A percentile compares a stretch with the other conserved stretches of the same genome.
These are phyloP conservation scores for Lasioglossum baleicum DNA, from an alignment of 1,140 invertebrate species.

Conservation along the genomic window DNA sequence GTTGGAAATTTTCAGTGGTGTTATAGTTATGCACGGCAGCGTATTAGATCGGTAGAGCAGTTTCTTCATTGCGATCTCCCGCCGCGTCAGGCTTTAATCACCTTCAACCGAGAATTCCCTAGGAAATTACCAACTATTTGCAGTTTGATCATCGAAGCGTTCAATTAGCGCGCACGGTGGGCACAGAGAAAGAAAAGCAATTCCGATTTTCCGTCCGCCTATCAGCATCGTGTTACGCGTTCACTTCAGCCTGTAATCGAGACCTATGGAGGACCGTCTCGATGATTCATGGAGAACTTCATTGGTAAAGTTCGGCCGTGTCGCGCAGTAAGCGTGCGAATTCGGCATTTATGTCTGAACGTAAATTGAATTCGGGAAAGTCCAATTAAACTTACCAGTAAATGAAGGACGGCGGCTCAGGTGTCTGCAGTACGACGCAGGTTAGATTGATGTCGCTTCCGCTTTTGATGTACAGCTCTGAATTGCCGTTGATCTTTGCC, in stretches of 20 bases:
- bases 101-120: background rate
- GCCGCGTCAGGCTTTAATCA: background rate
- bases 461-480: conserved; percentile 91
- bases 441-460: conserved; percentile 95
- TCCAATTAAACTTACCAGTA: conserved; percentile 84
- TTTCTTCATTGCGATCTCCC: background rate
- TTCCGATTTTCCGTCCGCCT: conserved; percentile 25
- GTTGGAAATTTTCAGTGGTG: no score
- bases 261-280: conserved; percentile 3
- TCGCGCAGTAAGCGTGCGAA: background rate
- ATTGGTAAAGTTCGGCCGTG: conserved; percentile 20
- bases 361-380: conserved; percentile 33
- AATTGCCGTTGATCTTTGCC: conserved; percentile 91
- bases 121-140: conserved; percentile 1
- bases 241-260: conserved; percentile 37
- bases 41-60: no score
- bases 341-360: conserved; percentile 25
- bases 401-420: conserved; percentile 93
- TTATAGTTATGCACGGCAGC: no score
- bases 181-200: conserved; percentile 3
- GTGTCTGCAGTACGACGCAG: conserved; percentile 91
- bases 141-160: background rate
- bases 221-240: conserved; percentile 19
- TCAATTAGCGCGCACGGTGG: no score
- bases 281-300: conserved; percentile 26